These are phyloP conservation scores for Hippopotamyrus pictus DNA, from an alignment of 2,797 vertebrate species.

Conservation along the genomic window DNA sequence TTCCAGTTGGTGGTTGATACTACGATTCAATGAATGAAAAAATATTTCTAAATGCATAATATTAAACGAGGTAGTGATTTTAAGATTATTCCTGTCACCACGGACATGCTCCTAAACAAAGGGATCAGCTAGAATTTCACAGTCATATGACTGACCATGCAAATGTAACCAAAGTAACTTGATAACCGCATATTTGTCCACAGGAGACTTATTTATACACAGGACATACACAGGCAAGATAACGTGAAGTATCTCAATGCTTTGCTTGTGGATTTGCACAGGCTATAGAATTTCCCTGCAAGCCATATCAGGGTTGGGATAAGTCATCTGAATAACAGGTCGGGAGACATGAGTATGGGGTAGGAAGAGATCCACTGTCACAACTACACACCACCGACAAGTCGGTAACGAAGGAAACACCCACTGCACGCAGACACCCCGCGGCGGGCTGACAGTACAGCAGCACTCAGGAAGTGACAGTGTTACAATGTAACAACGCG, in stretches of 20 bases:
- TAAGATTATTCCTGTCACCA: neutral
- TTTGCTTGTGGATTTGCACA: neutral
- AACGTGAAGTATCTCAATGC: neutral
- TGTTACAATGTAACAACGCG: neutral
- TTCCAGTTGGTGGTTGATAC: neutral
- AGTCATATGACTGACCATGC: neutral
- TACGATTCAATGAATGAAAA: neutral
- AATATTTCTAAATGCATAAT: neutral
- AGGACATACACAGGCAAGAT: neutral
- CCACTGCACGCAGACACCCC: neutral
- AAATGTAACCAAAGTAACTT: constrained; percentile 10
- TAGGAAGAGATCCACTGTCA: neutral
- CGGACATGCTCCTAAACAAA: neutral
- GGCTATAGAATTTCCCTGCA: neutral
- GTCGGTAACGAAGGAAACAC: neutral
- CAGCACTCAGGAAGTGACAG: neutral
- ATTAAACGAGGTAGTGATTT: neutral
- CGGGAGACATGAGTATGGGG: neutral
- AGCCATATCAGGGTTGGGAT: neutral
- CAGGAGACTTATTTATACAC: neutral
- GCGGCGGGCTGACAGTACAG: neutral
- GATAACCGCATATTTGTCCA: neutral
- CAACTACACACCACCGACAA: neutral
- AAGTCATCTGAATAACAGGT: neutral
- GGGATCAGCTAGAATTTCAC: neutral